These are phyloP conservation scores for Baryphthengus martii DNA, from an alignment of 2,113 vertebrate genomes.

Conservation along the genomic window DNA sequence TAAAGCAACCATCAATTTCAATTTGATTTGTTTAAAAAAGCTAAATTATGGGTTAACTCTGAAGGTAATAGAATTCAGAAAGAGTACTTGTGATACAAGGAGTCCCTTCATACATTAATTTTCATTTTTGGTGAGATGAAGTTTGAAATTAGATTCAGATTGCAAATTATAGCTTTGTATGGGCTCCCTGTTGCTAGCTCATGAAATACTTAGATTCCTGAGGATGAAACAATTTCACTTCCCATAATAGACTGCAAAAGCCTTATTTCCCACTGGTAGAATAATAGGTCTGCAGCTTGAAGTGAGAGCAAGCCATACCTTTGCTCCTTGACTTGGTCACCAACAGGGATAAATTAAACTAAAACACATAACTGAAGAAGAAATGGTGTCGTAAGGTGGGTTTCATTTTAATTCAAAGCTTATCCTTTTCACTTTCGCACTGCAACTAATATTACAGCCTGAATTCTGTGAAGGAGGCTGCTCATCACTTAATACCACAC, in stretches of 20 bases:
- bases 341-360: conserved; percentile 24
- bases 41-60: conserved; percentile 48
- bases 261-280: conserved; percentile 73
- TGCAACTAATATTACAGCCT: not conserved
- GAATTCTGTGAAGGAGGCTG: conserved; percentile 4
- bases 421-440: not conserved
- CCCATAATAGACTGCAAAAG: conserved; percentile 66
- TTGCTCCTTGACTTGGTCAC: conserved; percentile 71
- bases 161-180: conserved; percentile 76
- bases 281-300: conserved; percentile 53
- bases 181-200: conserved; percentile 65
- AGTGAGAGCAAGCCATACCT: conserved; percentile 6
- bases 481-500: not conserved
- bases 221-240: conserved; percentile 75
- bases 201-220: conserved; percentile 70
- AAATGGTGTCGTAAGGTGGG: not conserved
- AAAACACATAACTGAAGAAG: conserved; percentile 22
- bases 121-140: conserved; percentile 73
- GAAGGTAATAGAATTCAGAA: conserved; percentile 54
- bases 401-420: conserved; percentile 1
- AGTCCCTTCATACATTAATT: conserved; percentile 73
- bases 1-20: conserved; percentile 49
- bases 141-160: conserved; percentile 79
- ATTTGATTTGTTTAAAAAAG: conserved; percentile 65
- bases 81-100: conserved; percentile 18